phyloP scores from a whole-genome alignment of 2,888 invertebrate genomes.

The Danaus chrysippus region DNA sequence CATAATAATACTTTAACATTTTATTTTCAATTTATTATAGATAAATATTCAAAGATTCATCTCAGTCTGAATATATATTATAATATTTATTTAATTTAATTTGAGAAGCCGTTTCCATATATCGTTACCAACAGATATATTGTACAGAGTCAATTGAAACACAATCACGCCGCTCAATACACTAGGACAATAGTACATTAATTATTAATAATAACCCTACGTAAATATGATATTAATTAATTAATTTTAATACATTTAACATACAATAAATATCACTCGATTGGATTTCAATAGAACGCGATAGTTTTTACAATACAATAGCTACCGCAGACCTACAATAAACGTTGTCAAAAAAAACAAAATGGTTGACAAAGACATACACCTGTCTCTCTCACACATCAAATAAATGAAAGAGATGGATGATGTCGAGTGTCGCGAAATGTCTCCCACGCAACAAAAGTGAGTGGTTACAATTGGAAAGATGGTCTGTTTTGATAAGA shows the following conservation, averaged over 20 bases:
- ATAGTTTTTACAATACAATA: too few species aligned
- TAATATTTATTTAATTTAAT: neutral
- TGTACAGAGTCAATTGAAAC: slow-evolving; percentile 2
- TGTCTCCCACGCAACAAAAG: slow-evolving; percentile 36
- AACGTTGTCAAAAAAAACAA: neutral
- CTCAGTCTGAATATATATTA: too few species aligned
- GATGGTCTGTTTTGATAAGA: slow-evolving; percentile 24
- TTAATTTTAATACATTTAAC: neutral
- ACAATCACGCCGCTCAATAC: slow-evolving; percentile 3
- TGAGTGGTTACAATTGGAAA: slow-evolving; percentile 26
- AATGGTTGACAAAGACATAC: neutral
- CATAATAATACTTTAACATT: too few species aligned
- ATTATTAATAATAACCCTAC: too few species aligned
- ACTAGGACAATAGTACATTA: neutral
- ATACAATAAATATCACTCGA: too few species aligned
- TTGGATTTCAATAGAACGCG: too few species aligned
- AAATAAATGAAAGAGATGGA: slow-evolving; percentile 12
- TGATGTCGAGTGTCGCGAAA: slow-evolving; percentile 18
- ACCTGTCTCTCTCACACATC: neutral
- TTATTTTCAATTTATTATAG: too few species aligned
- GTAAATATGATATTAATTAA: too few species aligned
- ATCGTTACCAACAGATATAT: neutral
- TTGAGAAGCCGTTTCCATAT: neutral
- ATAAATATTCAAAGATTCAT: too few species aligned
- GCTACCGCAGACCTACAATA: too few species aligned